Evolutionary conservation across 1,140 invertebrate genomes (phyloP).

Genomic region (Eciton burchellii): DNA sequence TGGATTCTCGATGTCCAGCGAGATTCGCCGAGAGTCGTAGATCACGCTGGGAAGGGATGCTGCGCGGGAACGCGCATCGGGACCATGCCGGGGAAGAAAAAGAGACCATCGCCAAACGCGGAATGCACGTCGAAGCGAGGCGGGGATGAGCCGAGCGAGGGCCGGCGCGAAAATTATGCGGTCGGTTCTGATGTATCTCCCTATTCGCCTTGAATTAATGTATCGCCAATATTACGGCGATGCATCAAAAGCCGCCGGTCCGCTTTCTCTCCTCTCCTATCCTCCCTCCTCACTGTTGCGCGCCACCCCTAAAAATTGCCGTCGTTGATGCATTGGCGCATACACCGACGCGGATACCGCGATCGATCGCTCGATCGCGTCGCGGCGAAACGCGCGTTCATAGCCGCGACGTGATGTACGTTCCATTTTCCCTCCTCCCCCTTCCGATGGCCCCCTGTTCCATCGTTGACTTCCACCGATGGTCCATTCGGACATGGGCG

Average conservation of each 20-base stretch:
- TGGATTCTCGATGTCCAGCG: background rate
- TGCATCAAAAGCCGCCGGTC: slow-evolving; percentile 78
- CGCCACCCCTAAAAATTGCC: slow-evolving; percentile 79
- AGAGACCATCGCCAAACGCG: slow-evolving; percentile 52
- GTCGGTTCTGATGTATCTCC: slow-evolving; percentile 77
- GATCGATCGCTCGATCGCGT: background rate
- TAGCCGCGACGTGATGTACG: slow-evolving; percentile 13
- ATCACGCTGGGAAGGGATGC: slow-evolving; percentile 52
- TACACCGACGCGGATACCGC: slow-evolving; percentile 50
- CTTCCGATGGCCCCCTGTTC: no score
- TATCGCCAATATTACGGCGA: slow-evolving; percentile 82
- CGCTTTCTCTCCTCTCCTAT: background rate
- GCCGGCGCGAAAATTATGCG: slow-evolving; percentile 74
- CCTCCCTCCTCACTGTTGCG: no score
- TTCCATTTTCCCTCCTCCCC: slow-evolving; percentile 18
- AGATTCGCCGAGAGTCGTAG: slow-evolving; percentile 55
- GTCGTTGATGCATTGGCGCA: slow-evolving; percentile 78
- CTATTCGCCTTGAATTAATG: slow-evolving; percentile 82
- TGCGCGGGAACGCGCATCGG: slow-evolving; percentile 58
- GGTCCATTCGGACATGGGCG: slow-evolving; percentile 23
- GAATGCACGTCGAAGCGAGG: slow-evolving; percentile 61
- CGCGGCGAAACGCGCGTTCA: slow-evolving; percentile 63
- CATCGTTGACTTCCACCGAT: slow-evolving; percentile 4
- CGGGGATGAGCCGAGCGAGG: background rate
- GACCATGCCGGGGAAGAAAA: slow-evolving; percentile 29